Evolutionary conservation across 2,113 vertebrate genomes (phyloP).

Genomic region (Tauraco erythrolophus): DNA sequence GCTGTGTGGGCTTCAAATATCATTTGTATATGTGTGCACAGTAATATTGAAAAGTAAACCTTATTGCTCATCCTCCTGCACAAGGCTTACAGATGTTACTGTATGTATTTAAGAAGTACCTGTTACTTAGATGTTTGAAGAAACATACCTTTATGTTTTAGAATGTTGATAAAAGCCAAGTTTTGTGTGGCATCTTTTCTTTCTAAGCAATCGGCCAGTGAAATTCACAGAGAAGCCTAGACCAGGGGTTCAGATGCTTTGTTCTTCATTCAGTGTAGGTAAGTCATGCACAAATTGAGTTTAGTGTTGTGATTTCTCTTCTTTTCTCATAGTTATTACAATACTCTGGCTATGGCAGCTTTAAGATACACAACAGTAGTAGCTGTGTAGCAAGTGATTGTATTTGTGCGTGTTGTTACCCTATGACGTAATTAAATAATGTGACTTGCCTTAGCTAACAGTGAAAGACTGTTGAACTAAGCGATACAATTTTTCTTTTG

Average conservation of each 20-base stretch:
- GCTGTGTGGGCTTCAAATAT: neutral
- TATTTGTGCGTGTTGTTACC: neutral
- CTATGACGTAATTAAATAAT: neutral
- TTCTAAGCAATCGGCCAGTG: slow-evolving; percentile 86
- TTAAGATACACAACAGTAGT: neutral
- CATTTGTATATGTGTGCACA: neutral
- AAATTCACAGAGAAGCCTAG: slow-evolving; percentile 95
- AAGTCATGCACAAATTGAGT: slow-evolving; percentile 16
- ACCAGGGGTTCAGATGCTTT: slow-evolving; percentile 94
- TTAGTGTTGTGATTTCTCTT: neutral
- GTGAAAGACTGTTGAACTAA: neutral
- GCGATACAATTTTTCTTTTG: neutral
- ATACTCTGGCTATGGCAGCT: neutral
- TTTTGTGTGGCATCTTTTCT: neutral
- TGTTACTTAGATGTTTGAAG: neutral
- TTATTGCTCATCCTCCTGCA: neutral
- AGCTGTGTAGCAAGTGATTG: neutral
- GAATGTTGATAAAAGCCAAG: neutral
- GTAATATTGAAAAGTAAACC: neutral
- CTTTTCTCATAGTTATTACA: neutral
- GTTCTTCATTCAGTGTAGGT: slow-evolving; percentile 97
- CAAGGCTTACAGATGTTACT: neutral
- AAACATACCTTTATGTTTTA: neutral
- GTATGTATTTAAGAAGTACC: neutral
- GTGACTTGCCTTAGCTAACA: neutral